Percentiles rank a stretch among this genome's conserved stretches.
These are phyloP conservation scores for Octodonta nipae DNA, from an alignment of 2,888 invertebrate genomes.

Conservation along the genomic window DNA sequence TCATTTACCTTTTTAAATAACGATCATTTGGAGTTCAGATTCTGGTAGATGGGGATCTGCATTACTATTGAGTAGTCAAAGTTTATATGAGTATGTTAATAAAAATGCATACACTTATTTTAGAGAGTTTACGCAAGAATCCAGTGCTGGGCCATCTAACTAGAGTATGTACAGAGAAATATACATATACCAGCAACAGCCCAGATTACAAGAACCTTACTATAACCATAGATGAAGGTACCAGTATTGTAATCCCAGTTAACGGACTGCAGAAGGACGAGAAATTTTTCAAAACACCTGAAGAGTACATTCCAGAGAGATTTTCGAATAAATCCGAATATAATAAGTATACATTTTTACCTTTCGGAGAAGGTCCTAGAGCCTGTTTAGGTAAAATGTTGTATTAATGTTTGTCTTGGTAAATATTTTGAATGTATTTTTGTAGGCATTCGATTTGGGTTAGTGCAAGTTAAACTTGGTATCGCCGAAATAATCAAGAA, in stretches of 20 bases:
- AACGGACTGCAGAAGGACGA: slow-evolving; percentile 7
- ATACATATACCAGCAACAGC: slow-evolving; percentile 7
- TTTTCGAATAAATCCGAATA: slow-evolving; percentile 5
- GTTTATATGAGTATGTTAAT: no score
- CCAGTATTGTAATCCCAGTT: slow-evolving; percentile 6
- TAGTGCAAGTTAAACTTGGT: slow-evolving; percentile 30
- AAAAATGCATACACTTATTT: no score
- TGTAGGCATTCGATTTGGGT: slow-evolving; percentile 21
- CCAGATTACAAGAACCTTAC: slow-evolving; percentile 8
- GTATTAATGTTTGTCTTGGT: background rate
- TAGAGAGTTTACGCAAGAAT: slow-evolving; percentile 7
- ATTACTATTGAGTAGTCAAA: no score
- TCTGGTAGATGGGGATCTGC: no score
- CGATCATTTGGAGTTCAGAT: no score
- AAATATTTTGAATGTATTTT: no score
- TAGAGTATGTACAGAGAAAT: slow-evolving; percentile 8
- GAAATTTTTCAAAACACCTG: slow-evolving; percentile 9
- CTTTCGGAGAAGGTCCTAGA: slow-evolving; percentile 9
- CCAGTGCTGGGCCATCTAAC: slow-evolving; percentile 5
- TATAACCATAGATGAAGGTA: slow-evolving; percentile 7
- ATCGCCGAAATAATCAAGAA: slow-evolving; percentile 26
- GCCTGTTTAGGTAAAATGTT: slow-evolving; percentile 8
- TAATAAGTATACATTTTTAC: slow-evolving; percentile 6
- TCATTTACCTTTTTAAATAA: no score
- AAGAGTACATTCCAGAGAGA: slow-evolving; percentile 9